phyloP scores from a whole-genome alignment of 2,797 vertebrate genomes.

The Semaprochilodus insignis region DNA sequence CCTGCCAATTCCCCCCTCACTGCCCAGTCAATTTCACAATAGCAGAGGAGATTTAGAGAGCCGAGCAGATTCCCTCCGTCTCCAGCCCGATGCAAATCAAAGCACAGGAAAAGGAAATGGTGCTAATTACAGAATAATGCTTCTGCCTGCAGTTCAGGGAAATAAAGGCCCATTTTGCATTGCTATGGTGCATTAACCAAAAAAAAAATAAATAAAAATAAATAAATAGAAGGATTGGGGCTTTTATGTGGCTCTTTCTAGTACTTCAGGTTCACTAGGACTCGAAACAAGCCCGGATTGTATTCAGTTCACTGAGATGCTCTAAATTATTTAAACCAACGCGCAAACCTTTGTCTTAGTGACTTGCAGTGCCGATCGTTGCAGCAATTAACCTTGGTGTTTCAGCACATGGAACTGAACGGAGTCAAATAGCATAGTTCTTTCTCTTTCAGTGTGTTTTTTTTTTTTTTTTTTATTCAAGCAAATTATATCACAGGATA shows the following conservation, averaged over 20 bases:
- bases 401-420: background rate
- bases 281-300: background rate
- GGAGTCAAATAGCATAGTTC: background rate
- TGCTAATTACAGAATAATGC: slow-evolving; percentile 50
- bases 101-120: slow-evolving; percentile 52
- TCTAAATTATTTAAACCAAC: slow-evolving; percentile 8
- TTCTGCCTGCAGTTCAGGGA: slow-evolving; percentile 40
- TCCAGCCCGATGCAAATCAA: slow-evolving; percentile 57
- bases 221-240: background rate
- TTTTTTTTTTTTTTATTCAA: background rate
- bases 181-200: slow-evolving; percentile 28
- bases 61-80: slow-evolving; percentile 38
- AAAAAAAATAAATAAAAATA: background rate
- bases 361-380: background rate
- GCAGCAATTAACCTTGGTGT: background rate
- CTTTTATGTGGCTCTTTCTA: slow-evolving; percentile 13
- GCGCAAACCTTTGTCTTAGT: slow-evolving; percentile 16
- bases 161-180: slow-evolving; percentile 18
- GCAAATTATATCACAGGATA: background rate
- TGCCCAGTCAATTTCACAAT: slow-evolving; percentile 57
- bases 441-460: background rate
- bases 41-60: slow-evolving; percentile 50
- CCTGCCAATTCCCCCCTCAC: slow-evolving; percentile 48
- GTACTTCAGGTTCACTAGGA: slow-evolving; percentile 3
- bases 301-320: background rate